A percentile compares a stretch with the other conserved stretches of the same genome.
These are phyloP conservation scores for Fistularia tabacaria DNA, from an alignment of 2,797 vertebrate species.

Conservation along the genomic window DNA sequence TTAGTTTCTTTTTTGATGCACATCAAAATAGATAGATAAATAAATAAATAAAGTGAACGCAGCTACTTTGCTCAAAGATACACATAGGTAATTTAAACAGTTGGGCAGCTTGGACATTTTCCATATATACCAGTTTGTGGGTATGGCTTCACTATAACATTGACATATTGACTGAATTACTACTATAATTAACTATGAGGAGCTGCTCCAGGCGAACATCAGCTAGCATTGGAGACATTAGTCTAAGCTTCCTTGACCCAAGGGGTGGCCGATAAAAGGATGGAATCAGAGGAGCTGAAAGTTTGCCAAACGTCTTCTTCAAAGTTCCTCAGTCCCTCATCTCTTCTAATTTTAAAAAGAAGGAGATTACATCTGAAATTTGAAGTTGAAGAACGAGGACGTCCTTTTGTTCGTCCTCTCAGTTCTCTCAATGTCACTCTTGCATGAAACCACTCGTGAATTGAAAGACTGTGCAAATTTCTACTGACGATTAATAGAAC, in stretches of 20 bases:
- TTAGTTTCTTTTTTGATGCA: no score
- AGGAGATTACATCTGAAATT: conserved; percentile 25
- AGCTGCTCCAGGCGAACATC: conserved; percentile 24
- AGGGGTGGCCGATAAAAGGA: no score
- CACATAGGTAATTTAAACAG: no score
- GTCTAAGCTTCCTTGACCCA: not conserved
- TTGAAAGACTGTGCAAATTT: no score
- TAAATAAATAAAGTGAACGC: no score
- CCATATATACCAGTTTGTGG: no score
- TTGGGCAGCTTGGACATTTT: no score
- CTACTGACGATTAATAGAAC: no score
- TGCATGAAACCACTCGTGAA: no score
- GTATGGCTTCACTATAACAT: conserved; percentile 1
- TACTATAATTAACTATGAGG: conserved; percentile 19
- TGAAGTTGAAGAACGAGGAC: not conserved
- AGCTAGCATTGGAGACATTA: conserved; percentile 17
- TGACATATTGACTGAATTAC: conserved; percentile 17
- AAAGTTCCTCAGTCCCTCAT: conserved; percentile 14
- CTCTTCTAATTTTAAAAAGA: conserved; percentile 5
- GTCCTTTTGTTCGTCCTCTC: not conserved
- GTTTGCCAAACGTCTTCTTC: conserved; percentile 9
- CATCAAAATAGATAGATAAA: no score
- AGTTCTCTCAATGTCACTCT: no score
- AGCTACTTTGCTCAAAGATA: no score
- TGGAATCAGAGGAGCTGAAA: conserved; percentile 6